Evolutionary conservation across 2,797 vertebrate species (phyloP), one percentile per base, ranked within the genome.

Genomic region (Lophotriccus pileatus): DNA sequence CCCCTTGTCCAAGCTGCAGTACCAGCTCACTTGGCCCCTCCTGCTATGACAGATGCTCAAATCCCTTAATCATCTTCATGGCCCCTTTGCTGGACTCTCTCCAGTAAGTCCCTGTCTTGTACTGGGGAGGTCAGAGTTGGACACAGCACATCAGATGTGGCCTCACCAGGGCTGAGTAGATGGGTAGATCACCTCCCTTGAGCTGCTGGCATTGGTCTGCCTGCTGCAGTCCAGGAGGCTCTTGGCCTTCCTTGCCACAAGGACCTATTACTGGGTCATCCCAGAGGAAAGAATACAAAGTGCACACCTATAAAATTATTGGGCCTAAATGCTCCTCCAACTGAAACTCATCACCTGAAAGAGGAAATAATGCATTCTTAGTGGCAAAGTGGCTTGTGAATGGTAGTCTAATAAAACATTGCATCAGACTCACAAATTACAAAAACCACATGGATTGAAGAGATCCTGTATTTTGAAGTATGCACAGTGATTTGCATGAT

Each of bases 391-490:
- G 4, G 5, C 41, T 81, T 85, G 58, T 86, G 70, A 95, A 70
- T 23, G 17, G 49, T 55, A 23, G 80, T 93, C 70, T 87, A 77
- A 66, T 41, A 95, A 90, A 95, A 80, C 10, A 68, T 32, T 37
- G 19, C 9, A 11, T 32, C 23, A 75, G 59, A 36, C 27, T 43
- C 73, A 81, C 73, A 91, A 88, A 95, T 90, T 59, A 79, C 55
- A 82, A 53, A 63, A 92, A 12, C 12, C 3, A 1, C 72, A 90
- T 12, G 81, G 50, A 87, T 63, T 88, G 68, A 67, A 64, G 37
- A 93, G 69, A 69, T 25, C 67, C 70, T 70, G 43, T 28, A 77
- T 91, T 95, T 59, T 91, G 62, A 93, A 95, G 55, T 19, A 77
- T 50, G 60, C 30, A 7, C 24, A 69, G 25, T 75, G 49, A 93